Base-by-base conservation (phyloP, 2,113 vertebrate species). In the Xiphorhynchus elegans region DNA sequence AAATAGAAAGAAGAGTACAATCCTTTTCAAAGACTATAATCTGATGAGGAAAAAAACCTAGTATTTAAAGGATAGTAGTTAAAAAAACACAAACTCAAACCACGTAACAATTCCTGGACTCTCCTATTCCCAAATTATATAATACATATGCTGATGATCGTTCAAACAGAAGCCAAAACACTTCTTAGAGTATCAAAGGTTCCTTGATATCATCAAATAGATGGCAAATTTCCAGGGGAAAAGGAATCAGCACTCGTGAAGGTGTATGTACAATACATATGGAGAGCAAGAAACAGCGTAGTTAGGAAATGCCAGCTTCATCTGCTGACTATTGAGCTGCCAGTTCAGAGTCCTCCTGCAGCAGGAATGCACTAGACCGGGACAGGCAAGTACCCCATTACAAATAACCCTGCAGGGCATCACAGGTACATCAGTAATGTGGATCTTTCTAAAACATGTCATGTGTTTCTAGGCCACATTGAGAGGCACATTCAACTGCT, bases 251-350 rank as follows among this genome's bases (percentile, higher is more conserved):
- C 24, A 23, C 24, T 69, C 66, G 21, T 58, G 19, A 87, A 91
- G 10, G 17, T 17, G 2, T 3, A 7, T 7, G n/a, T 19, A 10
- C 24, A 42, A 9, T 1, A 25, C 1, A 4, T 33, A 26, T 3
- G 19, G 31, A 18, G 31, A 70, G 7, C 55, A 58, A 53, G 55
- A 70, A 17, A 16, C 33, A 26, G n/a, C 5, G 19, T 0, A 10
- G 40, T 8, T 35, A 42, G n/a, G 64, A 69, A 64, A 39, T 14
- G 24, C 3, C 49, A 55, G 6, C 18, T 39, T 25, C 53, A 56
- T 39, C 64, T 40, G 5, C 24, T 1, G 2, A 63, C 39, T 72
- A 4, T 35, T 6, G 40, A 86, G n/a, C 53, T 69, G 55, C 17
- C 39, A n/a, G 50, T 6, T 62, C 28, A 7, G 46, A 20, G 17